Evolutionary conservation across 2,797 vertebrate species (phyloP).

Genomic region (Pyrocephalus nanus): DNA sequence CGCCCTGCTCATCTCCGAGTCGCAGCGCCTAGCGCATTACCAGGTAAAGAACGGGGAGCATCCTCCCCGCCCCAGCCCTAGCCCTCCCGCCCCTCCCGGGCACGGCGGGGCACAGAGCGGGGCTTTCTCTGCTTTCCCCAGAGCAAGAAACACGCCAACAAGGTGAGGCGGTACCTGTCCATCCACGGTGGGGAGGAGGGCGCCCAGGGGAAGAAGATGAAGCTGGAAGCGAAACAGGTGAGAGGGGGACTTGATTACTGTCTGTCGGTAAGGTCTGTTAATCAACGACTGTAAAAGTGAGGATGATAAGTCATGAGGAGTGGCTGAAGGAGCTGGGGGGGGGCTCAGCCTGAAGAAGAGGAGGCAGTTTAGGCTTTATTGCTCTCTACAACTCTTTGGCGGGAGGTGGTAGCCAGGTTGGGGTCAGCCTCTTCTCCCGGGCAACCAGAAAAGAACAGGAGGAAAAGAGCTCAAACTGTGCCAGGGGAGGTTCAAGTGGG

Average conservation of each 20-base stretch:
- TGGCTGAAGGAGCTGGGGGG: not conserved
- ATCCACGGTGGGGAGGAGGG: constrained; percentile 86
- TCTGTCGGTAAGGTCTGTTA: not conserved
- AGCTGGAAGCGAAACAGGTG: constrained; percentile 76
- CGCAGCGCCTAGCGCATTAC: constrained; percentile 94
- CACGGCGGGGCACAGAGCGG: not conserved
- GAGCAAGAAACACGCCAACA: constrained; percentile 98
- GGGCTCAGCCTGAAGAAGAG: not conserved
- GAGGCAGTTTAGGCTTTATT: not conserved
- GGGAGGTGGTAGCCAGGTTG: not conserved
- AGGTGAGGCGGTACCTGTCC: constrained; percentile 89
- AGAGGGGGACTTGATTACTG: not conserved
- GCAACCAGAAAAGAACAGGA: not conserved
- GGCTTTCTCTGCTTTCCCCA: not conserved
- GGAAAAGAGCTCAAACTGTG: not conserved
- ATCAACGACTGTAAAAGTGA: not conserved
- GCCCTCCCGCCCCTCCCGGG: not conserved
- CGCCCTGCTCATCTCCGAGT: constrained; percentile 92
- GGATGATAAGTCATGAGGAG: not conserved
- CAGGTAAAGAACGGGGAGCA: constrained; percentile 78
- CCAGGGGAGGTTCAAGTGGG: not conserved
- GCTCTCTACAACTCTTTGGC: not conserved
- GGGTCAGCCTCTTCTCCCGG: not conserved
- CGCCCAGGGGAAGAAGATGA: constrained; percentile 74
- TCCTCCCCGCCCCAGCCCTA: not conserved